These are phyloP conservation scores for Tachina lurida DNA, from an alignment of 2,888 invertebrate genomes.

Conservation along the genomic window DNA sequence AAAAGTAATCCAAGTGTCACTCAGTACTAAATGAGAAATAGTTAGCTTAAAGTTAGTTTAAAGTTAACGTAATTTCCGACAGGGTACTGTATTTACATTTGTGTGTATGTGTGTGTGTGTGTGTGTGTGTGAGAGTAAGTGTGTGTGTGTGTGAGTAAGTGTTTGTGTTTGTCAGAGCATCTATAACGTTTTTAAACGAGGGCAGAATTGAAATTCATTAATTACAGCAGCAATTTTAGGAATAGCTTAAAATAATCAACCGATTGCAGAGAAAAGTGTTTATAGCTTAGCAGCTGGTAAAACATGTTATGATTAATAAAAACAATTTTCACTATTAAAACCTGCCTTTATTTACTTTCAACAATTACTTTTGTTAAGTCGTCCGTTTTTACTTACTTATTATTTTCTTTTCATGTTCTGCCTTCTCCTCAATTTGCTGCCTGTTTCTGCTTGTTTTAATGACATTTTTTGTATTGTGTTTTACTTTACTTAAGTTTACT, in stretches of 20 bases:
- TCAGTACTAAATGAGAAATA: no score
- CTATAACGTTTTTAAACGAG: not conserved
- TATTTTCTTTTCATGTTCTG: conserved; percentile 11
- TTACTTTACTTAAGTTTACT: conserved; percentile 49
- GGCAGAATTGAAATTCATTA: not conserved
- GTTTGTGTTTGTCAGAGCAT: not conserved
- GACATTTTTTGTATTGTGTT: conserved; percentile 47
- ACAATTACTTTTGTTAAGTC: conserved; percentile 8
- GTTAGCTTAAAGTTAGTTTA: no score
- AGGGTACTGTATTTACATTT: not conserved
- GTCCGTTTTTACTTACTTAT: conserved; percentile 54
- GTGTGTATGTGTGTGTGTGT: not conserved
- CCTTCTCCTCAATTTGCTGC: conserved; percentile 4
- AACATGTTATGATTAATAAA: no score
- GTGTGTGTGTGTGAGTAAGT: not conserved
- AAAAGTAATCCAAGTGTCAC: no score
- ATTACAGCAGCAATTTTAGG: no score
- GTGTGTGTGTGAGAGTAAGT: not conserved
- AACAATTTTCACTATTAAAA: not conserved
- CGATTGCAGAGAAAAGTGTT: no score
- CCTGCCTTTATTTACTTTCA: not conserved
- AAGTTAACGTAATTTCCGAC: no score
- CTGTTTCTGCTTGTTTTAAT: conserved; percentile 51
- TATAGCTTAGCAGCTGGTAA: no score
- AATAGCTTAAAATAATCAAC: no score